Base-by-base conservation (phyloP, 2,888 invertebrate species). In the Metopia argyrocephala region DNA sequence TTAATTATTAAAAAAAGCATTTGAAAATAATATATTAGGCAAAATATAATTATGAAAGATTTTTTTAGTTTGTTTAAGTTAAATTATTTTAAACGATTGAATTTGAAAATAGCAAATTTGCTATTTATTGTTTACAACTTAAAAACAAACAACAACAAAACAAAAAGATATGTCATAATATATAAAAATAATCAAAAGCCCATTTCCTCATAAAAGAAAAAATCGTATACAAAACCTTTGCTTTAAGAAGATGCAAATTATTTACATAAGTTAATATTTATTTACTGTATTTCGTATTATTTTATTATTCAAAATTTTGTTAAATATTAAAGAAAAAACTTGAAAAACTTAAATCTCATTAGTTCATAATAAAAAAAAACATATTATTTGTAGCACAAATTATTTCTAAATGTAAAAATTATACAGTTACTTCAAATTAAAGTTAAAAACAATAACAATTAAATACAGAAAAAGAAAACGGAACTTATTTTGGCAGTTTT, bases 331-430 rank as follows among this genome's bases (percentile, higher is more conserved):
- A 20, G 50, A 48, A 23, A n/a, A n/a, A 48, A 38, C 18, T 1
- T n/a, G 7, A 48, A 50, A 12, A 48, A 50, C 20, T 50, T 38
- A 46, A 45, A 75, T 75, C 59, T 75, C 66, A 66, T 75, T 66
- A 65, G 31, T 65, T 65, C 15, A 57, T 28, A 65, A 25, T 57
- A 28, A 20, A 65, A 20, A 21, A 18, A 18, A 57, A 28, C 18
- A 45, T 59, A 28, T 21, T 20, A 45, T 15, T 68, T 50, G 48
- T 75, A 62, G 76, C 76, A 76, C 75, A 68, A 76, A 69, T 68
- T 68, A 59, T 66, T n/a, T n/a, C n/a, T n/a, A 4, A 48, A 62
- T 48, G 54, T 31, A 9, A 61, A 68, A 68, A 52, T 23, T 5
- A 50, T 20, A 1, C 27, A 62, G 21, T 48, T 12, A 48, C 7